phyloP scores from a whole-genome alignment of 2,113 vertebrate genomes.

The Aldabrachelys gigantea region DNA sequence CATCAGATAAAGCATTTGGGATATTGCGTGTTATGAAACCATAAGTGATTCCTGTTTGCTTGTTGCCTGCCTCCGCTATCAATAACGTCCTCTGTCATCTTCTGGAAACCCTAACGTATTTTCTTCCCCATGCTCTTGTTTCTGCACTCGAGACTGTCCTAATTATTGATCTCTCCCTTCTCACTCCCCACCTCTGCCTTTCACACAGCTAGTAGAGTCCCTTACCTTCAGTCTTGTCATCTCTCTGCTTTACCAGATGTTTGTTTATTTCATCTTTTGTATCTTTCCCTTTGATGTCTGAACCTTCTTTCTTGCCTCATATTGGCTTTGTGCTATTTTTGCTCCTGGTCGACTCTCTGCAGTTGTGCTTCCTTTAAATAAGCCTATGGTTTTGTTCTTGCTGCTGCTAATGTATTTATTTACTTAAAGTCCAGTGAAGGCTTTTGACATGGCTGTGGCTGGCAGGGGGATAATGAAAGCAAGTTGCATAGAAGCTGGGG shows the following conservation, averaged over 20 bases:
- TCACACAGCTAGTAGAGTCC: neutral
- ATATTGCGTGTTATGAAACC: neutral
- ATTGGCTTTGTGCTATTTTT: neutral
- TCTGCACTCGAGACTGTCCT: neutral
- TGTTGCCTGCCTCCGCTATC: neutral
- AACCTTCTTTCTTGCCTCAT: neutral
- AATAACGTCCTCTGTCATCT: neutral
- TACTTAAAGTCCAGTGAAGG: neutral
- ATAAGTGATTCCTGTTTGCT: neutral
- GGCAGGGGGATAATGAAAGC: neutral
- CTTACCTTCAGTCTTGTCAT: neutral
- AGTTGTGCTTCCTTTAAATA: neutral
- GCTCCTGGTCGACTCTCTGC: neutral
- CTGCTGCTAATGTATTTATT: neutral
- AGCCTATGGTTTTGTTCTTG: neutral
- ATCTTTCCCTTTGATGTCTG: neutral
- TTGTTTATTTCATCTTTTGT: neutral
- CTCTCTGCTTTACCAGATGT: neutral
- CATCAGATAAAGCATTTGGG: neutral
- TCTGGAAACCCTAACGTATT: neutral
- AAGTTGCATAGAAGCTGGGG: neutral
- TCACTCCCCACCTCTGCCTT: neutral
- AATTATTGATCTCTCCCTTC: neutral
- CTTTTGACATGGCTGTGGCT: neutral
- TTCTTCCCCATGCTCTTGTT: neutral